These are phyloP conservation scores for Gymnothorax javanicus DNA, from an alignment of 2,797 vertebrate species.

Conservation along the genomic window DNA sequence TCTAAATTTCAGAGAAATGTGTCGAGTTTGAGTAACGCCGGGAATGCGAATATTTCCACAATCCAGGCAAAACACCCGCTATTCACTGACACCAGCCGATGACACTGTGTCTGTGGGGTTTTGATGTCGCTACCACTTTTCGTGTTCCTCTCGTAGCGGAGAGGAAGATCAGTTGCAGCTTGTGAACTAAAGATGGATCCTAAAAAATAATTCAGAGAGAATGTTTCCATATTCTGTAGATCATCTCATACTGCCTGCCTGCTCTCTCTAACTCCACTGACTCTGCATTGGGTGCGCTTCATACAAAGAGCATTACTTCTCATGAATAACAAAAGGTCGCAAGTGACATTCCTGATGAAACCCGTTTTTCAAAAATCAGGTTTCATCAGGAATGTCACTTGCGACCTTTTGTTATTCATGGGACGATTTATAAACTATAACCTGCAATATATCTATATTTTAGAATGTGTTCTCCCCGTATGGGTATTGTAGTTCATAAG, in stretches of 20 bases:
- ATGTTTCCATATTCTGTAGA: background rate
- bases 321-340: too few species aligned
- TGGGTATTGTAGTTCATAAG: background rate
- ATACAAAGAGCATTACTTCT: too few species aligned
- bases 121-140: background rate
- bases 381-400: too few species aligned
- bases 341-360: too few species aligned
- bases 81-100: background rate
- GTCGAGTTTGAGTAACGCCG: background rate
- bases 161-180: background rate
- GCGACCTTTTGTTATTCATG: background rate
- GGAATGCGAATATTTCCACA: slow-evolving; percentile 14
- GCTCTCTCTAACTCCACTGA: background rate
- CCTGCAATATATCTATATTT: background rate
- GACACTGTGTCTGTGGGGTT: background rate
- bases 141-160: background rate
- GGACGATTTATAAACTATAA: background rate
- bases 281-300: too few species aligned
- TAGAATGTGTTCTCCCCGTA: background rate
- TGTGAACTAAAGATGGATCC: background rate
- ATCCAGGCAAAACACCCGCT: background rate
- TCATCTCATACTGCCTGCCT: background rate
- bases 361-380: too few species aligned
- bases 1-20: background rate
- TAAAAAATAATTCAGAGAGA: background rate